Conservation (phyloP, 2,888 invertebrate species). For the Erannis defoliaria region DNA sequence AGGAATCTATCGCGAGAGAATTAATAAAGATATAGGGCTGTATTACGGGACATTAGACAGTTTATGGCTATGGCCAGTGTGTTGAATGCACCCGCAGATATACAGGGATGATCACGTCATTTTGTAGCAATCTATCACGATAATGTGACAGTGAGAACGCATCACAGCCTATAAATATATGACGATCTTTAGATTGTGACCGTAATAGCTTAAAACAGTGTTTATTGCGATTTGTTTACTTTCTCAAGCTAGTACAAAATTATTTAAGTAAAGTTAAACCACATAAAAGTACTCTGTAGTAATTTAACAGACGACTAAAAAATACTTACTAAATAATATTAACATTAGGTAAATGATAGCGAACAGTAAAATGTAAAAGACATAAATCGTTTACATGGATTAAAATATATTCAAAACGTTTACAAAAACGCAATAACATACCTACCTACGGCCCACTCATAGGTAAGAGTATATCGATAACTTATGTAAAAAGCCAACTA, state of each 20-base stretch:
- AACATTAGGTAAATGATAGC: no score
- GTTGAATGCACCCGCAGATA: slow-evolving; percentile 76
- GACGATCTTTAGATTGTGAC: slow-evolving; percentile 7
- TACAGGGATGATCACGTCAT: slow-evolving; percentile 48
- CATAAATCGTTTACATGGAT: no score
- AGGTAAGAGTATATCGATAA: slow-evolving; percentile 9
- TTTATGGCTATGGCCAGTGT: slow-evolving; percentile 73
- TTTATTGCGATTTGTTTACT: slow-evolving; percentile 4
- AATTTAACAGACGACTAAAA: no score
- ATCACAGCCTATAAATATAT: slow-evolving; percentile 33
- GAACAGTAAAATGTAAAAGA: no score
- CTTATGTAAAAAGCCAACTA: slow-evolving; percentile 32
- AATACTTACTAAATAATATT: no score
- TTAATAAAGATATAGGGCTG: slow-evolving; percentile 85
- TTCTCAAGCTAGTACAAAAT: background rate
- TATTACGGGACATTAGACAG: slow-evolving; percentile 82
- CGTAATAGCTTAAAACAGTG: slow-evolving; percentile 6
- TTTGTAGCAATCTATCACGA: slow-evolving; percentile 67
- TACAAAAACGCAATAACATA: background rate
- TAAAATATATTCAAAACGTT: background rate
- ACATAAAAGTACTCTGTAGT: no score
- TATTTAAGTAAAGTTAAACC: no score
- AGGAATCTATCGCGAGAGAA: slow-evolving; percentile 81
- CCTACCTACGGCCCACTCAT: background rate
- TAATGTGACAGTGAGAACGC: slow-evolving; percentile 41